Conservation (phyloP, 92 coral and sea anemone species). For the Chrysogorgia sp. region DNA sequence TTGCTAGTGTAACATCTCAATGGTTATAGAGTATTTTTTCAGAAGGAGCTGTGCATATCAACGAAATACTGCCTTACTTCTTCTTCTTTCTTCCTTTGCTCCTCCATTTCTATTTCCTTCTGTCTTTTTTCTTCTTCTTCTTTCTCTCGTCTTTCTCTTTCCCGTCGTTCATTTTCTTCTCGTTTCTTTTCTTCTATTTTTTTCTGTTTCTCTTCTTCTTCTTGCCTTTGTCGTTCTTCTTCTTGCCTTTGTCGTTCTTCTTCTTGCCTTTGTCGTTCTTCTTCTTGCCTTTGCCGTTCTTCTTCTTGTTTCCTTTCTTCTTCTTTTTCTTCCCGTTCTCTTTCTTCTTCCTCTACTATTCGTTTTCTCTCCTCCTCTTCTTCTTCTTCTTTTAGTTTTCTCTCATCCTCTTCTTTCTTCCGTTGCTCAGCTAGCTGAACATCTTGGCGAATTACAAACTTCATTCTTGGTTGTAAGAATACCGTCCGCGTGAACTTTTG, state of each 20-base stretch:
- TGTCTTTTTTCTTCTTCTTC: not conserved
- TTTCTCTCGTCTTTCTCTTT: not conserved
- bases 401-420: slow-evolving; percentile 49
- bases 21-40: not conserved
- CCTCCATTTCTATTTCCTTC: no score
- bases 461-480: slow-evolving; percentile 24
- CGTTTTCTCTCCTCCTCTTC: slow-evolving; percentile 42
- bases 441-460: slow-evolving; percentile 35
- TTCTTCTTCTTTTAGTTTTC: slow-evolving; percentile 40
- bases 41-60: not conserved
- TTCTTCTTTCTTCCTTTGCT: no score
- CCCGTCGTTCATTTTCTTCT: not conserved
- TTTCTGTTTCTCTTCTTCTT: not conserved
- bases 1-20: no score
- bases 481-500: slow-evolving; percentile 22
- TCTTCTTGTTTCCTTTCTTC: slow-evolving; percentile 34
- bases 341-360: slow-evolving; percentile 28
- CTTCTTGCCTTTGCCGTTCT: slow-evolving; percentile 26
- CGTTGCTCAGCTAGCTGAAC: slow-evolving; percentile 10
- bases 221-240: slow-evolving; percentile 14
- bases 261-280: slow-evolving; percentile 13
- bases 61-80: not conserved
- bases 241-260: slow-evolving; percentile 45
- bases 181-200: not conserved
- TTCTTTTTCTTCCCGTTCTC: slow-evolving; percentile 44